Evolutionary conservation across 2,888 invertebrate genomes (phyloP).

Genomic region (Lasioglossum leucozonium): DNA sequence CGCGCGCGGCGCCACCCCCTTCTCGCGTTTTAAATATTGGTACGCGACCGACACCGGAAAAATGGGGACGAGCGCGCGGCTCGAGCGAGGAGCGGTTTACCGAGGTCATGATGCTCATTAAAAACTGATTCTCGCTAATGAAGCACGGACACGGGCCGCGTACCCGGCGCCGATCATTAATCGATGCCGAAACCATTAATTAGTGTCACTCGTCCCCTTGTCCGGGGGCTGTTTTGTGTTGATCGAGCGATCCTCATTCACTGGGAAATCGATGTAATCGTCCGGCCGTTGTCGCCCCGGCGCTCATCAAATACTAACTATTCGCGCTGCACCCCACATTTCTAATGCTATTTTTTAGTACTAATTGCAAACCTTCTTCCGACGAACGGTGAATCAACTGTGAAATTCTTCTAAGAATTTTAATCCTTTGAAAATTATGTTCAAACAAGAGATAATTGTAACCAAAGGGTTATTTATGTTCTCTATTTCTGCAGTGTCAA

Average conservation of each 20-base stretch:
- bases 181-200: slow-evolving; percentile 62
- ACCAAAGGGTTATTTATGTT: background rate
- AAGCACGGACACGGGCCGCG: slow-evolving; percentile 22
- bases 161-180: slow-evolving; percentile 50
- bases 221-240: slow-evolving; percentile 28
- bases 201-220: slow-evolving; percentile 53
- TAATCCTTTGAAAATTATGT: background rate
- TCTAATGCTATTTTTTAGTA: background rate
- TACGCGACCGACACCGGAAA: background rate
- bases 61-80: background rate
- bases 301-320: background rate
- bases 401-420: background rate
- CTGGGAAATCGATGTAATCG: slow-evolving; percentile 20
- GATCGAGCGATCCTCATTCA: slow-evolving; percentile 24
- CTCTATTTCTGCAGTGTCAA: too few relatives aligned
- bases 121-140: slow-evolving; percentile 39
- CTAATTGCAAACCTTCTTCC: background rate
- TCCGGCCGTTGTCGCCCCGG: slow-evolving; percentile 19
- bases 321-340: background rate
- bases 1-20: background rate
- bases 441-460: background rate
- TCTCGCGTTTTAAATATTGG: background rate
- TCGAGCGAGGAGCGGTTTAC: slow-evolving; percentile 10
- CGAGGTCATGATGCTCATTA: slow-evolving; percentile 34
- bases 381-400: background rate